Evolutionary conservation across 2,113 vertebrate genomes (phyloP).

Genomic region (Cyanistes caeruleus): DNA sequence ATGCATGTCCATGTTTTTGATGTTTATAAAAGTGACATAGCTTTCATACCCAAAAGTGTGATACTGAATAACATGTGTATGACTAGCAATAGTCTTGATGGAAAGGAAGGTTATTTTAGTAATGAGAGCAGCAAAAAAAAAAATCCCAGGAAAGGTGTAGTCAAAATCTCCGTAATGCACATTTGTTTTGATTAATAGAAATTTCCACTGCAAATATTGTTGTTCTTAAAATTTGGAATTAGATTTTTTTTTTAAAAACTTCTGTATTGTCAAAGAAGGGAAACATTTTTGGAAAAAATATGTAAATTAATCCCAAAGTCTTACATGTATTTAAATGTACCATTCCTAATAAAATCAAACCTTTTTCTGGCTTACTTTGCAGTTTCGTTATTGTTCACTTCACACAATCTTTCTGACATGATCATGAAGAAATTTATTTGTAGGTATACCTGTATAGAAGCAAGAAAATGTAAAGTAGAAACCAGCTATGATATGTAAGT

Average conservation of each 20-base stretch:
- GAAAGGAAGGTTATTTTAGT: slow-evolving; percentile 62
- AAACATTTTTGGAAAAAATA: slow-evolving; percentile 48
- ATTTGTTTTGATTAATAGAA: slow-evolving; percentile 57
- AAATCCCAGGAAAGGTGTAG: slow-evolving; percentile 45
- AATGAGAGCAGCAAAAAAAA: slow-evolving; percentile 36
- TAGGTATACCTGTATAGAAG: neutral
- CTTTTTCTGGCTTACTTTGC: slow-evolving; percentile 62
- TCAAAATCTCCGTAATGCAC: slow-evolving; percentile 44
- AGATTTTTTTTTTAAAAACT: slow-evolving; percentile 46
- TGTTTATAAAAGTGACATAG: slow-evolving; percentile 65
- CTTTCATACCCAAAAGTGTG: slow-evolving; percentile 49
- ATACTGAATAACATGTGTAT: slow-evolving; percentile 45
- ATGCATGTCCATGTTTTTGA: slow-evolving; percentile 69
- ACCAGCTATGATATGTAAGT: neutral
- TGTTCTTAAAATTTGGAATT: slow-evolving; percentile 55
- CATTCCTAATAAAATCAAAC: slow-evolving; percentile 71
- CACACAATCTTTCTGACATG: neutral
- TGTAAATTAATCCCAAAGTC: slow-evolving; percentile 69
- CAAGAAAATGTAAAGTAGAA: neutral
- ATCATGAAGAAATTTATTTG: neutral
- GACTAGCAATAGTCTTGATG: slow-evolving; percentile 57
- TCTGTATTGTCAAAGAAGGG: slow-evolving; percentile 61
- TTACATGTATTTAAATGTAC: slow-evolving; percentile 70
- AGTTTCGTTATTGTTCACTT: neutral
- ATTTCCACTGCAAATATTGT: slow-evolving; percentile 48